phyloP scores from a whole-genome alignment of 2,888 invertebrate genomes.

The Prionchulus punctatus region DNA sequence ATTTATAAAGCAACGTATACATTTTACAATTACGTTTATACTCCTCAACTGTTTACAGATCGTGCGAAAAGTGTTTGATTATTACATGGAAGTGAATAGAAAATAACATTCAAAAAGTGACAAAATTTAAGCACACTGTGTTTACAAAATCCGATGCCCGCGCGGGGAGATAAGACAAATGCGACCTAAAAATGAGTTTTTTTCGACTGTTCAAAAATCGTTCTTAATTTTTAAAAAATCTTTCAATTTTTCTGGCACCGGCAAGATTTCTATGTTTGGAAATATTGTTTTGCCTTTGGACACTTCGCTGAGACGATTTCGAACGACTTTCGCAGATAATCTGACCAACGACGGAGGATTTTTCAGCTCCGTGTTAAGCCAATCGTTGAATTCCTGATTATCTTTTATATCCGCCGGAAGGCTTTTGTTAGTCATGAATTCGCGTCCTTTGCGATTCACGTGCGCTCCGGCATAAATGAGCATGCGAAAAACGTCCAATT shows the following conservation, averaged over 20 bases:
- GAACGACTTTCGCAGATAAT: not conserved
- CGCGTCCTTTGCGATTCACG: slow-evolving; percentile 15
- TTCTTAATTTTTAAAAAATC: not conserved
- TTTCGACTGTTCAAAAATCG: too few relatives aligned
- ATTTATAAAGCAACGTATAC: too few relatives aligned
- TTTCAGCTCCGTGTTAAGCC: slow-evolving; percentile 6
- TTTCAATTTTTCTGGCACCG: not conserved
- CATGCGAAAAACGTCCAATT: slow-evolving; percentile 14
- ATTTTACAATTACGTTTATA: too few relatives aligned
- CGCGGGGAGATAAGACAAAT: too few relatives aligned
- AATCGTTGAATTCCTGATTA: slow-evolving; percentile 5
- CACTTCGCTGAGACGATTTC: not conserved
- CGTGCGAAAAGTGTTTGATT: too few relatives aligned
- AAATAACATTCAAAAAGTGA: too few relatives aligned
- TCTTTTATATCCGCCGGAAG: not conserved
- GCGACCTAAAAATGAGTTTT: too few relatives aligned
- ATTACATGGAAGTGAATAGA: too few relatives aligned
- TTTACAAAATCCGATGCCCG: too few relatives aligned
- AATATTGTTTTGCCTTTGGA: not conserved
- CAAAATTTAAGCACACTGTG: too few relatives aligned
- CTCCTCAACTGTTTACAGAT: too few relatives aligned
- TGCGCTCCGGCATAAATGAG: slow-evolving; percentile 25
- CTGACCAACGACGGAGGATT: slow-evolving; percentile 9
- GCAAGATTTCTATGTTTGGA: not conserved
- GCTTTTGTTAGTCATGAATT: not conserved